Evolutionary conservation across 2,113 vertebrate species (phyloP), one percentile per base, ranked within the genome.

Genomic region (human): DNA sequence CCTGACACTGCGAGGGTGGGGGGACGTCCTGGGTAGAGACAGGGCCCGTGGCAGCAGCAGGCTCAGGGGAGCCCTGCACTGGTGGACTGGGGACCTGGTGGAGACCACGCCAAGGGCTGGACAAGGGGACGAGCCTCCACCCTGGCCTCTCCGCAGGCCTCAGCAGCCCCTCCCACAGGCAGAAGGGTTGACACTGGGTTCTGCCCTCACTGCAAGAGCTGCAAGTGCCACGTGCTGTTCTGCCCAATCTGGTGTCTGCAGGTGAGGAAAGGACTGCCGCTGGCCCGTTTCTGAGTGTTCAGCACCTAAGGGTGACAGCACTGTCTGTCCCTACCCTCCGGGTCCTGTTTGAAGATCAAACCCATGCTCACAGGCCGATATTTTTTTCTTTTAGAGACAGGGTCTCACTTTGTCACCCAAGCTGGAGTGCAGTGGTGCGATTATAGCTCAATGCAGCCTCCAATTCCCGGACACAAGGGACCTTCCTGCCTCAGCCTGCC

Each of bases 141-240:
- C 27, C 75, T 72, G 30, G 5, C 38, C 43, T 40, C 66, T 40
- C 66, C 6, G 3, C 61, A 50, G 57, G 52, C 48, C 32, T 68
- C 30, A 27, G n/a, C 2, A 27, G 1, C 40, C 16, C 40, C 50
- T 13, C 8, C n/a, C 3, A 32, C 14, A 70, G 17, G 45, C 2
- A 17, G 1, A 20, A 82, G 23, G 8, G 3, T 32, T 57, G 55
- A 50, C 11, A 0, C 6, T 45, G 27, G 72, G 35, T 64, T 32
- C 23, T 16, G 18, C 22, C 7, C 11, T 23, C 20, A 7, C 6
- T 50, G 55, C 40, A 57, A 72, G 48, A 83, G 23, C 48, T 57
- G 38, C 17, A 0, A 3, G 1, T 20, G n/a, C 13, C 18, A 0
- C 4, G 1, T 13, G 22, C n/a, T 11, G 0, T 76, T 79, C 30